Evolutionary conservation across 2,888 invertebrate species (phyloP), one percentile per base, ranked within the genome.

Genomic region (Campoplex nolae): DNA sequence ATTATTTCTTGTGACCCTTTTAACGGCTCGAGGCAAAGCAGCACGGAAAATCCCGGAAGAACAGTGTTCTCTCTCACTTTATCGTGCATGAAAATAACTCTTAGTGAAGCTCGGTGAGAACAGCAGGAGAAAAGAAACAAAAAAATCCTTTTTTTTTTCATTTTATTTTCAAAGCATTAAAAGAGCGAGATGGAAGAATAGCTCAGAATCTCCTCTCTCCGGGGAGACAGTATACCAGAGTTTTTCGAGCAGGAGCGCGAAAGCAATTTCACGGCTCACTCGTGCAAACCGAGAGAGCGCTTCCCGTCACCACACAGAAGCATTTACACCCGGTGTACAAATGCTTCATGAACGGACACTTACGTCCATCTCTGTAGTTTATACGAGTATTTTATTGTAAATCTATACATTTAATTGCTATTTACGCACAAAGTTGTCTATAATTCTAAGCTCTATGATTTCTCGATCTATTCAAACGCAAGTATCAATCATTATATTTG

Each of bases 261-360:
- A 75, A 81, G 84, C 80, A 85, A 85, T 85, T 85, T 85, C 84
- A 85, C 84, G 80, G 84, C 76, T 85, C 62, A 71, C 80, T 85
- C 84, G 71, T 85, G 84, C 80, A 76, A 76, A 80, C 84, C 71
- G 54, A 23, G 18, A 51, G 23, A 65, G 16, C 23, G n/a, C 75
- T 75, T 16, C 28, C 42, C 16, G 23, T 8, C 58, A 51, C 65
- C 48, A 13, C 65, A 67, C 67, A 67, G 67, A 67, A 77, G 35
- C 77, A 77, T 65, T 77, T 67, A 71, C 28, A 76, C 75, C 45
- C 42, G 23, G 9, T 9, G 75, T 51, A 48, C 6, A 45, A 23
- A 28, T 62, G 62, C 62, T 58, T 76, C 45, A 45, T n/a, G 32
- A 45, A 62, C 42, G 45, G 45, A 18, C 62, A 32, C 45, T 62